Evolutionary conservation across 2,113 vertebrate genomes (phyloP).

Genomic region (Dipodomys stephensi): DNA sequence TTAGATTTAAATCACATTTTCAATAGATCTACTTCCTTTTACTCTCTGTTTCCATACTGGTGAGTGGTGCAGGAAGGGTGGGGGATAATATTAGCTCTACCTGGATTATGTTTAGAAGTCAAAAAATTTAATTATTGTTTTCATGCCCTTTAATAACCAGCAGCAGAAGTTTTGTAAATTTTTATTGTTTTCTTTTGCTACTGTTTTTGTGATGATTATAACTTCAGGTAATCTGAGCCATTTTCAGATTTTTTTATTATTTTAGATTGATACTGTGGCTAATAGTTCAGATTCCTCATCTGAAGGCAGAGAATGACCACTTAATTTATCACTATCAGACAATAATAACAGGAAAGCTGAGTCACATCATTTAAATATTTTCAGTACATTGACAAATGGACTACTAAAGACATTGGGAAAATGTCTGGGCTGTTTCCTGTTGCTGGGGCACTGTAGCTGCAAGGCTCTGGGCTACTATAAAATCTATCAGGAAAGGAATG

Average conservation of each 20-base stretch:
- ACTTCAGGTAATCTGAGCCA: constrained; percentile 22
- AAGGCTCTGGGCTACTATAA: not conserved
- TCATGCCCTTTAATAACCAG: constrained; percentile 24
- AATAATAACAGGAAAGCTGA: constrained; percentile 56
- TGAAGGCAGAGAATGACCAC: constrained; percentile 50
- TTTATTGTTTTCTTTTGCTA: not conserved
- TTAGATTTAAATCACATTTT: constrained; percentile 73
- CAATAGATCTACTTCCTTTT: constrained; percentile 56
- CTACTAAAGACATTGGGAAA: not conserved
- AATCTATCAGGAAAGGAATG: constrained; percentile 18
- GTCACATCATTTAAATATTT: constrained; percentile 43
- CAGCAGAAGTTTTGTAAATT: not conserved
- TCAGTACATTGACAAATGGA: constrained; percentile 20
- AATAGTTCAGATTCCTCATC: constrained; percentile 40
- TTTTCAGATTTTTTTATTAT: not conserved
- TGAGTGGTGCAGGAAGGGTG: too few species aligned
- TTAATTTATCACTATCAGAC: constrained; percentile 69
- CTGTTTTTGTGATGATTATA: constrained; percentile 26
- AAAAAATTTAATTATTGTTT: constrained; percentile 46
- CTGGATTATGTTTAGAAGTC: constrained; percentile 52
- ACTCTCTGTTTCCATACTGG: constrained; percentile 24
- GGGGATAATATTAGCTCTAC: not conserved
- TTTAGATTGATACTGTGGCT: constrained; percentile 33
- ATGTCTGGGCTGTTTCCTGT: constrained; percentile 40
- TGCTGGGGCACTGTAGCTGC: not conserved